Evolutionary conservation across 2,888 invertebrate genomes (phyloP).

Genomic region (Norana najaformis): DNA sequence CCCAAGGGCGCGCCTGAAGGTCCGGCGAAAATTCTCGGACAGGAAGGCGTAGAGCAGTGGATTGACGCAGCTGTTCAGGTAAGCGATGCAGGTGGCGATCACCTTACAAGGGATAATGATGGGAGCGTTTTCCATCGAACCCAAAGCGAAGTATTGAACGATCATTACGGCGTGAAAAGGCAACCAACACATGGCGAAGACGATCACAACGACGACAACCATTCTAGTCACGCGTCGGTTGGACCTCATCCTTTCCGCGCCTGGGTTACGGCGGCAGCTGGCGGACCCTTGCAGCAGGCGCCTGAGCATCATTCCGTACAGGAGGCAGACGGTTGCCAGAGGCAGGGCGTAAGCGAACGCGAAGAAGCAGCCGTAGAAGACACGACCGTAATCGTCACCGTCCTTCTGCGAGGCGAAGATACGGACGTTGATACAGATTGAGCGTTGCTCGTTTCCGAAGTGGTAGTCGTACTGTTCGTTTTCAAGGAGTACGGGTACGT

Average conservation of each 20-base stretch:
- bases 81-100: slow-evolving; percentile 68
- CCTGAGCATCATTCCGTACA: slow-evolving; percentile 83
- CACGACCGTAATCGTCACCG: slow-evolving; percentile 31
- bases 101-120: slow-evolving; percentile 65
- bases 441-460: neutral
- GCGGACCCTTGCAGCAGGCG: neutral
- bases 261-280: slow-evolving; percentile 59
- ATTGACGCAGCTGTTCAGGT: slow-evolving; percentile 92
- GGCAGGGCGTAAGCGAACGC: slow-evolving; percentile 86
- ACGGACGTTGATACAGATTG: slow-evolving; percentile 26
- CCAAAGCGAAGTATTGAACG: slow-evolving; percentile 79
- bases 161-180: slow-evolving; percentile 78
- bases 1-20: slow-evolving; percentile 68
- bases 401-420: slow-evolving; percentile 18
- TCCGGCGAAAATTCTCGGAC: slow-evolving; percentile 89
- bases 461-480: slow-evolving; percentile 26
- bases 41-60: slow-evolving; percentile 91
- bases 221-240: slow-evolving; percentile 87
- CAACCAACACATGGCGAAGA: slow-evolving; percentile 91
- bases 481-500: slow-evolving; percentile 29
- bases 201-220: slow-evolving; percentile 82
- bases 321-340: slow-evolving; percentile 79
- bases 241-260: slow-evolving; percentile 79
- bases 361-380: slow-evolving; percentile 68
- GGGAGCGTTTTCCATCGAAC: slow-evolving; percentile 59